Conservation (phyloP, 2,113 vertebrate genomes). For the Aplodontia rufa region DNA sequence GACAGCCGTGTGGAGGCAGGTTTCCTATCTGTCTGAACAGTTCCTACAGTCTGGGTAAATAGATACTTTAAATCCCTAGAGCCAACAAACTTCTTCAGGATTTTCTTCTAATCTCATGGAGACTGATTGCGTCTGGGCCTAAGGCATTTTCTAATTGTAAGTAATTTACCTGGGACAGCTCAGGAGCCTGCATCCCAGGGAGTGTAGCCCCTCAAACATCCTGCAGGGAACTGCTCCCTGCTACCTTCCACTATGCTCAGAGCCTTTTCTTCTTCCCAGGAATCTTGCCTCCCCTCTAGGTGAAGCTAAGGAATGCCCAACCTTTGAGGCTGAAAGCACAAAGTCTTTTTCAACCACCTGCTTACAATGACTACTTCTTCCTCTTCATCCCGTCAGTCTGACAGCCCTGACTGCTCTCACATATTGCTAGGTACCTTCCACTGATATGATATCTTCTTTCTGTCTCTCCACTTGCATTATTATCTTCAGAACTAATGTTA, state of each 20-base stretch:
- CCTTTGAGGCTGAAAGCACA: background rate
- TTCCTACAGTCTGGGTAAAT: conserved; percentile 48
- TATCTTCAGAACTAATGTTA: background rate
- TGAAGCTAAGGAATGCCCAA: background rate
- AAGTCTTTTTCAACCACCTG: background rate
- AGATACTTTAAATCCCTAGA: conserved; percentile 53
- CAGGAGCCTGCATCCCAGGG: background rate
- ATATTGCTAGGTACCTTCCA: background rate
- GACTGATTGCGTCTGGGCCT: background rate
- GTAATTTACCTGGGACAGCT: background rate
- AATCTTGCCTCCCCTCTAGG: background rate
- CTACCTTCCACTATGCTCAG: background rate
- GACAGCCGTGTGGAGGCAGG: conserved; percentile 29
- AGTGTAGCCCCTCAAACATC: background rate
- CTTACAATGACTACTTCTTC: background rate
- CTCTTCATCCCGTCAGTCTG: background rate
- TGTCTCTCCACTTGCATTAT: background rate
- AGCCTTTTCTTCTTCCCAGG: background rate
- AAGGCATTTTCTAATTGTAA: conserved; percentile 59
- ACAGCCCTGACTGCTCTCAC: background rate
- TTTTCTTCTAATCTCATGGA: conserved; percentile 43
- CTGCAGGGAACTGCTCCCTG: background rate
- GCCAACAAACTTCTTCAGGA: conserved; percentile 45
- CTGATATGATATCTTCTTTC: background rate
- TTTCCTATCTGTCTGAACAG: conserved; percentile 51